Evolutionary conservation across 1,140 invertebrate species (phyloP).

Genomic region (Berghia stephanieae): DNA sequence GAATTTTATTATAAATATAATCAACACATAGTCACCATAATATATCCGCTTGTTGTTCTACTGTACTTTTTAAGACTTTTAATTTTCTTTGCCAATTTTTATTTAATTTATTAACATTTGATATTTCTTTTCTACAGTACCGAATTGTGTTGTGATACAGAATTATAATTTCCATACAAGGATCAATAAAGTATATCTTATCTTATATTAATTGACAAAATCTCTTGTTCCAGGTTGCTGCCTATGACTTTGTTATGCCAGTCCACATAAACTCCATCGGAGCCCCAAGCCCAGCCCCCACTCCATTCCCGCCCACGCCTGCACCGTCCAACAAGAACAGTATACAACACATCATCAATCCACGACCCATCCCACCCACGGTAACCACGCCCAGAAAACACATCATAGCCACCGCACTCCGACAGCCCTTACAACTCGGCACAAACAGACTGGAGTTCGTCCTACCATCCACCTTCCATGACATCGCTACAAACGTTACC

Average conservation of each 20-base stretch:
- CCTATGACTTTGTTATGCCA: constrained; percentile 65
- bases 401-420: constrained; percentile 62
- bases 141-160: no score
- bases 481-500: constrained; percentile 43
- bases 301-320: constrained; percentile 59
- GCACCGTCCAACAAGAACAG: constrained; percentile 57
- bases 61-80: no score
- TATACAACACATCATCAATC: constrained; percentile 62
- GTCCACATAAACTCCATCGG: constrained; percentile 60
- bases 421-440: constrained; percentile 59
- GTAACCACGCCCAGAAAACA: constrained; percentile 59
- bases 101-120: no score
- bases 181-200: no score
- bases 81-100: no score
- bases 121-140: no score
- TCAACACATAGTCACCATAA: no score
- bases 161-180: no score
- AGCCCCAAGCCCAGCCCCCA: constrained; percentile 55
- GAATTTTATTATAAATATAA: no score
- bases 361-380: constrained; percentile 51
- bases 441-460: constrained; percentile 54
- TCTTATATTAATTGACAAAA: no score
- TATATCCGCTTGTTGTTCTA: no score
- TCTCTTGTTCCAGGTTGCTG: constrained; percentile 65
- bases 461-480: constrained; percentile 50